A percentile compares a stretch with the other conserved stretches of the same genome.
phyloP scores from a whole-genome alignment of 2,888 invertebrate species.

The Pycnomerus fuliginosus region DNA sequence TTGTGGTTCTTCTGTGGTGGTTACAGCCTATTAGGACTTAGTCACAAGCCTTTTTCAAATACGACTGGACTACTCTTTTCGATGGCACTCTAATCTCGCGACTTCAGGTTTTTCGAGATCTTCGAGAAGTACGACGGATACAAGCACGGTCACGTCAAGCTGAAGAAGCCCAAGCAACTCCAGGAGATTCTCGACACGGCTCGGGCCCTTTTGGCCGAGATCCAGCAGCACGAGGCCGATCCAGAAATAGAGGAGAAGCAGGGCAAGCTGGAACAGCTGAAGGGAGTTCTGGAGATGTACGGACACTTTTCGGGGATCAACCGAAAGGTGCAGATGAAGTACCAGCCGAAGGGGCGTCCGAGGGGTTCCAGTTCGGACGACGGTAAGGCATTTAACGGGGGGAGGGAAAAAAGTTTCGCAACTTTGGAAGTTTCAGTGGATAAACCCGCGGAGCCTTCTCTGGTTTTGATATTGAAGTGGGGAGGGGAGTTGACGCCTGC shows the following conservation, averaged over 20 bases:
- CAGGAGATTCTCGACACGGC: constrained; percentile 98
- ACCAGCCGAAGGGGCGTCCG: constrained; percentile 92
- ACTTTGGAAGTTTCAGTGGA: constrained; percentile 58
- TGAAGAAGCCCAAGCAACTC: constrained; percentile 95
- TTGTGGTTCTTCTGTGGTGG: no score
- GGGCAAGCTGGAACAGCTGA: constrained; percentile 94
- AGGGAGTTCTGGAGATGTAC: constrained; percentile 99
- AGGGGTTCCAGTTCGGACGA: constrained; percentile 92
- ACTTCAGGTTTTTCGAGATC: constrained; percentile 89
- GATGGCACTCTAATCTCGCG: not conserved
- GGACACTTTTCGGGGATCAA: constrained; percentile 99
- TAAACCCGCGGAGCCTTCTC: constrained; percentile 85
- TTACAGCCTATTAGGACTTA: no score
- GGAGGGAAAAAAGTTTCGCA: not conserved
- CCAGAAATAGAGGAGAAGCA: constrained; percentile 96
- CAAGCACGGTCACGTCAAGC: constrained; percentile 93
- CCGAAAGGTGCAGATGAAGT: constrained; percentile 99
- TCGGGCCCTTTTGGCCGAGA: constrained; percentile 83
- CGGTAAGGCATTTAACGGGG: constrained; percentile 58
- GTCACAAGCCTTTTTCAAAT: no score
- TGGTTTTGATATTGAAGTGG: constrained; percentile 98
- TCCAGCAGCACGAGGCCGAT: constrained; percentile 83
- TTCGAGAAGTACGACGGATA: constrained; percentile 97
- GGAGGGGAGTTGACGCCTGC: constrained; percentile 99
- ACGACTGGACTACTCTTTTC: no score